Conservation (phyloP, 2,888 invertebrate genomes). For the Beris chalybata region DNA sequence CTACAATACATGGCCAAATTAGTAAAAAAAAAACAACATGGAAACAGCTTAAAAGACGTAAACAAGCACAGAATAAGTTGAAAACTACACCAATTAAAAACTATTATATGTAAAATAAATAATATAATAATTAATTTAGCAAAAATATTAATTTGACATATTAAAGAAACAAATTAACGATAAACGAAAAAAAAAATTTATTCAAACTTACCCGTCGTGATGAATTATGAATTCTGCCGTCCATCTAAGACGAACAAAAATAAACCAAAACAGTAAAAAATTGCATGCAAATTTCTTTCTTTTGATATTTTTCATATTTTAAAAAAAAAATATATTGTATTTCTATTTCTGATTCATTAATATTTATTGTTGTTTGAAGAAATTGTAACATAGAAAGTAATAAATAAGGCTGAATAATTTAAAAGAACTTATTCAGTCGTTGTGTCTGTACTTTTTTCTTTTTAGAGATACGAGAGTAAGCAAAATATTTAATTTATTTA, state of each 20-base stretch:
- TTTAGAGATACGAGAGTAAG: background rate
- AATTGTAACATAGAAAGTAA: background rate
- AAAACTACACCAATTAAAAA: no score
- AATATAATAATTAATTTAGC: no score
- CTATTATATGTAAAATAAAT: no score
- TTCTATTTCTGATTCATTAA: background rate
- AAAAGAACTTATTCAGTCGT: constrained; percentile 1
- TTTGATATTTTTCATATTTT: constrained; percentile 4
- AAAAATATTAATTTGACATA: no score
- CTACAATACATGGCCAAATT: no score
- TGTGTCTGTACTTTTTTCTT: constrained; percentile 1
- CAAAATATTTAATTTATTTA: background rate
- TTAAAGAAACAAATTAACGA: background rate
- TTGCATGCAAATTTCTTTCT: constrained; percentile 50
- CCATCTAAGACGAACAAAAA: constrained; percentile 59
- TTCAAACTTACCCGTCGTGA: constrained; percentile 57
- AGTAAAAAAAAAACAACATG: no score
- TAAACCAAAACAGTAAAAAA: constrained; percentile 55
- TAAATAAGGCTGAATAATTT: background rate
- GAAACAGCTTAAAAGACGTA: no score
- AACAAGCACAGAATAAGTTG: no score
- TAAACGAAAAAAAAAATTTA: constrained; percentile 33
- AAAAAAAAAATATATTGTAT: background rate
- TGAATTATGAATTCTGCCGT: constrained; percentile 58
- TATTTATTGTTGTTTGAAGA: background rate